phyloP scores from a whole-genome alignment of 2,888 invertebrate genomes.

The Glaucopsyche alexis region DNA sequence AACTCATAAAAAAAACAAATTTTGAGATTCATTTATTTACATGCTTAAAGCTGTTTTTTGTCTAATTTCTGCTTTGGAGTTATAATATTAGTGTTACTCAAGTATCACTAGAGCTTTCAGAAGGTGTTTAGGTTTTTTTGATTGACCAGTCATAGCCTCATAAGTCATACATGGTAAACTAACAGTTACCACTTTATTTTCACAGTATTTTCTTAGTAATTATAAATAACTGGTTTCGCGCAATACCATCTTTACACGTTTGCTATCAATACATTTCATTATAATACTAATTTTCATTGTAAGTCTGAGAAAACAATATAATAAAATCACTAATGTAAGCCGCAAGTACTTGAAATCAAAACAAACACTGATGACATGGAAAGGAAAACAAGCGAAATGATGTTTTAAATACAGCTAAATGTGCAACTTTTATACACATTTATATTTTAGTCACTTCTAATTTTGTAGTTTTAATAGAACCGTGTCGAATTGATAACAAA shows the following conservation, averaged over 20 bases:
- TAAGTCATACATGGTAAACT: not conserved
- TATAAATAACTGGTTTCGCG: not conserved
- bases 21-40: too few relatives aligned
- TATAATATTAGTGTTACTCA: too few relatives aligned
- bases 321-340: constrained; percentile 12
- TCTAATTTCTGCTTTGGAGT: too few relatives aligned
- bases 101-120: not conserved
- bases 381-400: constrained; percentile 53
- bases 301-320: not conserved
- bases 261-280: too few relatives aligned
- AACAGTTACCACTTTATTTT: not conserved
- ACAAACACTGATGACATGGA: constrained; percentile 78
- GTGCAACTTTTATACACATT: not conserved
- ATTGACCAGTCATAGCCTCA: not conserved
- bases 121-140: not conserved
- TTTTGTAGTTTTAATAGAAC: not conserved
- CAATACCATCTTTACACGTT: not conserved
- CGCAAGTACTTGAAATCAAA: constrained; percentile 59
- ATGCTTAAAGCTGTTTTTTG: too few relatives aligned
- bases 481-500: constrained; percentile 26
- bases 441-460: not conserved
- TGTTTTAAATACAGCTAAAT: constrained; percentile 32
- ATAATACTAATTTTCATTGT: not conserved
- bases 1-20: too few relatives aligned
- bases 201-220: not conserved